Evolutionary conservation across 2,888 invertebrate species (phyloP), one percentile per base, ranked within the genome.

Genomic region (Harmothoe impar): DNA sequence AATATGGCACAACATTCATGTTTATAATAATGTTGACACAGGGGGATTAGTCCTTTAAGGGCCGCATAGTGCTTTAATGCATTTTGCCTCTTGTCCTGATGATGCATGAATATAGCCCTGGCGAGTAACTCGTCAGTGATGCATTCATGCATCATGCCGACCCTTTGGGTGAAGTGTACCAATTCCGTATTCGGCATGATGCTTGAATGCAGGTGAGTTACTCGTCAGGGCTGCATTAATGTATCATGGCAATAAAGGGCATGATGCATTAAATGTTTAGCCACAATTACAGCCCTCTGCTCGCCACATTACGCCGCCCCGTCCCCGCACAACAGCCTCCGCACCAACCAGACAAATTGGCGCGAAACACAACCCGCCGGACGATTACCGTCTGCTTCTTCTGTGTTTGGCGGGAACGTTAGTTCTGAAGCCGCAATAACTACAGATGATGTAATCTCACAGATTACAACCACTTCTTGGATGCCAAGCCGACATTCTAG

Each of bases 1-100:
- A 31, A 86, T 86, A 86, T 52, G 29, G 33, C 86, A 29, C 51
- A 52, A 86, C 86, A 86, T 86, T 86, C 86, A 86, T 86, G 86
- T 54, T 86, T 86, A 54, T 31, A 86, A 86, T 86, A 86, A 86
- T 86, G 86, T 86, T 86, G 86, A 86, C 86, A 86, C 29, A 52
- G 54, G 86, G 86, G 54, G 86, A 86, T 86, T 86, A 86, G 54
- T 86, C 86, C 33, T 86, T 5, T n/a, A n/a, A n/a, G n/a, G n/a
- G n/a, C n/a, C n/a, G n/a, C n/a, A n/a, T n/a, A n/a, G n/a, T n/a
- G n/a, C n/a, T n/a, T n/a, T n/a, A n/a, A n/a, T n/a, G n/a, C n/a
- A n/a, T n/a, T n/a, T n/a, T n/a, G n/a, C n/a, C n/a, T n/a, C n/a
- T n/a, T n/a, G n/a, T n/a, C n/a, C n/a, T n/a, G n/a, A n/a, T n/a